These are phyloP conservation scores for Elymnias hypermnestra DNA, from an alignment of 1,140 invertebrate species.

Conservation along the genomic window DNA sequence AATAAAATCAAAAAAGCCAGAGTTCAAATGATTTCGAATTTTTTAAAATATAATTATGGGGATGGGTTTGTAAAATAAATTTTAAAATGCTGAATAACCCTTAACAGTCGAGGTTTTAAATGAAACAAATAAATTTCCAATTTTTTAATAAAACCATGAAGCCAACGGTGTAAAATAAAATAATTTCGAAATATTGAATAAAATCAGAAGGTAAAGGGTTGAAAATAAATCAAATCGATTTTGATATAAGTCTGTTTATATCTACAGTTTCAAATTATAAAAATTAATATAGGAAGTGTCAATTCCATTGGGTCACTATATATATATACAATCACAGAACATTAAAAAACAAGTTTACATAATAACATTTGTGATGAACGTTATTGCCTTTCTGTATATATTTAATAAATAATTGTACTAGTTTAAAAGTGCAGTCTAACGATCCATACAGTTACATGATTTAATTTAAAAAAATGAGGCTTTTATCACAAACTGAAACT, in stretches of 20 bases:
- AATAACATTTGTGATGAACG: constrained; percentile 11
- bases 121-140: too few species aligned
- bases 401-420: constrained; percentile 22
- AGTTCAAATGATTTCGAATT: too few species aligned
- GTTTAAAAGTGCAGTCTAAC: neutral
- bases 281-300: constrained; percentile 8
- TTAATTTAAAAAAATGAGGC: too few species aligned
- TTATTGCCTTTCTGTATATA: constrained; percentile 16
- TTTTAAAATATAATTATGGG: too few species aligned
- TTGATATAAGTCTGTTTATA: constrained; percentile 9
- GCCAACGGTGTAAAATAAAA: too few species aligned
- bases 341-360: neutral
- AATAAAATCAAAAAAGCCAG: too few species aligned
- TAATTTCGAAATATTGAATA: too few species aligned
- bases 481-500: too few species aligned
- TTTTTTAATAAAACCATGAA: too few species aligned
- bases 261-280: constrained; percentile 3
- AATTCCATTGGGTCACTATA: constrained; percentile 15
- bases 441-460: neutral
- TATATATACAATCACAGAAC: constrained; percentile 17
- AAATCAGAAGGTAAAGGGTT: neutral
- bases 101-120: too few species aligned
- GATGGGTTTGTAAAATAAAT: too few species aligned
- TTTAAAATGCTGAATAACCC: too few species aligned
- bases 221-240: constrained; percentile 10